Evolutionary conservation across 2,888 invertebrate genomes (phyloP).

Genomic region (Philereme transversata): DNA sequence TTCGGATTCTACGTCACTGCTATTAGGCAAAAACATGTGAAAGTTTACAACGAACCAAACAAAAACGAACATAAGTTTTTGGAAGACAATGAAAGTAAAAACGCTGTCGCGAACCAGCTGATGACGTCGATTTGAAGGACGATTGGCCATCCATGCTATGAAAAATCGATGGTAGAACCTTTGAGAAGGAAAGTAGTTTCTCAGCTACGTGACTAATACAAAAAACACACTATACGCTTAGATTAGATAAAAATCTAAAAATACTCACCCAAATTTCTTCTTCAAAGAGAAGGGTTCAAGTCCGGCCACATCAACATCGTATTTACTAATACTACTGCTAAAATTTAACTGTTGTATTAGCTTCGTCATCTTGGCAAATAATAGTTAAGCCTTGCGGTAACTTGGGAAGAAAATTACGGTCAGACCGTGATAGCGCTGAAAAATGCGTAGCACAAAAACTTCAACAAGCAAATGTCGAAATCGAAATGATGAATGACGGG

Average conservation of each 20-base stretch:
- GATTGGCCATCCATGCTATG: neutral
- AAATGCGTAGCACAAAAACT: slow-evolving; percentile 63
- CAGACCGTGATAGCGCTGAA: slow-evolving; percentile 57
- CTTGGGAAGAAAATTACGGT: slow-evolving; percentile 69
- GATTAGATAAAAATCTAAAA: slow-evolving; percentile 21
- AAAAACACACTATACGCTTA: slow-evolving; percentile 27
- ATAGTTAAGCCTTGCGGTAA: slow-evolving; percentile 77
- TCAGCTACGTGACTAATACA: slow-evolving; percentile 13
- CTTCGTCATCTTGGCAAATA: slow-evolving; percentile 80
- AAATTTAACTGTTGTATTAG: slow-evolving; percentile 81
- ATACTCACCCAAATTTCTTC: slow-evolving; percentile 67
- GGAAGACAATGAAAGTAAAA: slow-evolving; percentile 25
- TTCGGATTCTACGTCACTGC: neutral
- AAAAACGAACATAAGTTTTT: neutral
- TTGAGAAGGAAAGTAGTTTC: neutral
- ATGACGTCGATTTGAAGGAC: slow-evolving; percentile 29
- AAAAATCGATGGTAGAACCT: slow-evolving; percentile 3
- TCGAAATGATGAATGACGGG: slow-evolving; percentile 16
- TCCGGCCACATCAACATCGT: slow-evolving; percentile 61
- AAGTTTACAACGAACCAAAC: slow-evolving; percentile 1
- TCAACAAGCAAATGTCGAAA: slow-evolving; percentile 46
- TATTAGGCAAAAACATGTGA: slow-evolving; percentile 4
- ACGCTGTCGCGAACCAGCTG: slow-evolving; percentile 5
- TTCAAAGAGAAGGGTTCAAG: slow-evolving; percentile 59
- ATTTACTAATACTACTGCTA: slow-evolving; percentile 83